These are phyloP conservation scores for Periparus ater DNA, from an alignment of 2,797 vertebrate species.

Conservation along the genomic window DNA sequence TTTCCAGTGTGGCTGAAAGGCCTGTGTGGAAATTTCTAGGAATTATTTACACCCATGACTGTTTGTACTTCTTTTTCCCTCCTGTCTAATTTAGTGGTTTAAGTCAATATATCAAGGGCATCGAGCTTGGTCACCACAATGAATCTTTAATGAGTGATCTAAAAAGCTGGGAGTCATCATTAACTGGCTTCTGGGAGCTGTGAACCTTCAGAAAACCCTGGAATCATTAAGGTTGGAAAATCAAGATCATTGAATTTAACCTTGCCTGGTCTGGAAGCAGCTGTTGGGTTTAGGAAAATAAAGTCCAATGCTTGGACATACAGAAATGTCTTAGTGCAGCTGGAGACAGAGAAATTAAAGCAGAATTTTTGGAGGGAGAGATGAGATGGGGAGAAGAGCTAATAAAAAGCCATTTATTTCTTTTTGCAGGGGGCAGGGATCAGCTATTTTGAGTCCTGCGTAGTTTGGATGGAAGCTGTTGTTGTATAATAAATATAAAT, in stretches of 20 bases:
- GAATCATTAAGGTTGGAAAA: background rate
- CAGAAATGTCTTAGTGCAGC: background rate
- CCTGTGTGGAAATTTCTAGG: background rate
- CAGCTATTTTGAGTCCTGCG: background rate
- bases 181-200: background rate
- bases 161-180: background rate
- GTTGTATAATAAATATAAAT: background rate
- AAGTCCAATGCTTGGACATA: background rate
- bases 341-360: background rate
- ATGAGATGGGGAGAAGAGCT: background rate
- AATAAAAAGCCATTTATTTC: background rate
- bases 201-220: background rate
- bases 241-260: background rate
- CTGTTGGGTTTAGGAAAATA: background rate
- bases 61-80: background rate
- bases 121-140: background rate
- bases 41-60: background rate
- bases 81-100: background rate
- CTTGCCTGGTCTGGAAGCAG: background rate
- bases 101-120: background rate
- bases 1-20: background rate
- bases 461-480: background rate
- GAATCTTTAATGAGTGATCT: background rate
- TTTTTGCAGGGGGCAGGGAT: too few species aligned
- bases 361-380: background rate